These are phyloP conservation scores for Sus scrofa DNA, from an alignment of 2,113 vertebrate genomes.

Conservation along the genomic window T2T-Sscrofa CM000818.6:114653501-114654000, in stretches of 20 bases:
- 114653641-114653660: not conserved
- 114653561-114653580: too few relatives aligned
- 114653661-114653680: constrained; percentile 6
- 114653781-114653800: not conserved
- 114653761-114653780: constrained; percentile 31
- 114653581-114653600: too few relatives aligned
- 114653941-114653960: not conserved
- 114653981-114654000: not conserved
- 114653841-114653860: not conserved
- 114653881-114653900: not conserved
- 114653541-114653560: too few relatives aligned
- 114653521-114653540: too few relatives aligned
- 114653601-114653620: not conserved
- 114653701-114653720: constrained; percentile 18
- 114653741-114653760: not conserved
- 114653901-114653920: not conserved
- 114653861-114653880: not conserved
- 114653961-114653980: not conserved
- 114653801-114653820: not conserved
- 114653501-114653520: too few relatives aligned
- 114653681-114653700: constrained; percentile 12
- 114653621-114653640: not conserved
- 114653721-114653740: not conserved
- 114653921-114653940: not conserved
- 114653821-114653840: not conserved